Conservation (phyloP, 92 coral and sea anemone species). For the Bergia sp. region DNA sequence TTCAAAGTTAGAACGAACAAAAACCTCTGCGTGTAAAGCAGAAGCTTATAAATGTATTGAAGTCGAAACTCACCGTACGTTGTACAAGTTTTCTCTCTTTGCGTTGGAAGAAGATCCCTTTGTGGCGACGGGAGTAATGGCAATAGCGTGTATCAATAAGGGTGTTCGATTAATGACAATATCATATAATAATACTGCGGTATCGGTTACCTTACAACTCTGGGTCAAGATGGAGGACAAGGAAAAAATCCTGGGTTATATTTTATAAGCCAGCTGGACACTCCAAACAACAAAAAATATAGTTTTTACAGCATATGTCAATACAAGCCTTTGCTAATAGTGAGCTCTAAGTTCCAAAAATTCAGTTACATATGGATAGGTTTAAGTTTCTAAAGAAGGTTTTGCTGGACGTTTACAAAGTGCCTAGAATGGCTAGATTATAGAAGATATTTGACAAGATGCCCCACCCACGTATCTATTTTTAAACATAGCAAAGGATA, state of each 20-base stretch:
- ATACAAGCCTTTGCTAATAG: background rate
- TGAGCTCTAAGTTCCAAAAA: background rate
- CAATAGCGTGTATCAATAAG: background rate
- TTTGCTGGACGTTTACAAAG: background rate
- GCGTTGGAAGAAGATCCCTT: background rate
- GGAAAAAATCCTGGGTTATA: constrained; percentile 20
- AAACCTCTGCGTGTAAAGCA: background rate
- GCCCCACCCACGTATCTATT: background rate
- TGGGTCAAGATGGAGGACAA: background rate
- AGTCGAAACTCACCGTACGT: background rate
- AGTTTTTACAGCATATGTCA: background rate
- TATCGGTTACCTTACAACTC: constrained; percentile 10
- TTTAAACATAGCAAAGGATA: background rate
- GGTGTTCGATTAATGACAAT: constrained; percentile 3
- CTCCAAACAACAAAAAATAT: background rate
- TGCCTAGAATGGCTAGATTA: background rate
- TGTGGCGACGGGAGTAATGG: background rate
- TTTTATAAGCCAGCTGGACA: background rate
- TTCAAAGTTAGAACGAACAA: background rate
- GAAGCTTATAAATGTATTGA: background rate
- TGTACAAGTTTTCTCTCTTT: background rate
- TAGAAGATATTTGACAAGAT: background rate
- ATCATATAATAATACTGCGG: background rate
- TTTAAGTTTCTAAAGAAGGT: background rate
- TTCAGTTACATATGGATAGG: background rate